Percentiles rank a stretch among this genome's conserved stretches.
These are phyloP conservation scores for Heliconius hortense DNA, from an alignment of 2,888 invertebrate genomes.

Conservation along the genomic window DNA sequence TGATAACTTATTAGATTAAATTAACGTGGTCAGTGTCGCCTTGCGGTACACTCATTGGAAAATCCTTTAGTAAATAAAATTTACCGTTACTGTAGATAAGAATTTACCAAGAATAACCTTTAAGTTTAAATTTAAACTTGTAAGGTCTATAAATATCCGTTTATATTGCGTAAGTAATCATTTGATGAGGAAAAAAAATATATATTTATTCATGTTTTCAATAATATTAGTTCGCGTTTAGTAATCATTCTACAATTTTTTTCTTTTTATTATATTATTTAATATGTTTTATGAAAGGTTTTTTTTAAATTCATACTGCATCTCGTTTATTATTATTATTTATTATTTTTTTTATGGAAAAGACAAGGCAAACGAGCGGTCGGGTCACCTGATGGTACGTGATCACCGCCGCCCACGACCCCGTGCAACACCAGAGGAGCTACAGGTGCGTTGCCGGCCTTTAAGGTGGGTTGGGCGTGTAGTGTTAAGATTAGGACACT, in stretches of 20 bases:
- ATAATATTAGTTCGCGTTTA: no score
- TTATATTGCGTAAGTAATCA: background rate
- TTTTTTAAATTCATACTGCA: background rate
- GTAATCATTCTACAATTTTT: no score
- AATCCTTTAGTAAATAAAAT: background rate
- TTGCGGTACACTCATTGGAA: conserved; percentile 5
- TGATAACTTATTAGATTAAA: background rate
- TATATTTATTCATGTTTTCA: background rate
- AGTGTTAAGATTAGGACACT: background rate
- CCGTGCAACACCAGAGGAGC: no score
- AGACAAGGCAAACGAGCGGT: no score
- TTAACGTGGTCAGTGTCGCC: conserved; percentile 13
- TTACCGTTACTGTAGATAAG: conserved; percentile 1
- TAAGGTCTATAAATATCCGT: background rate
- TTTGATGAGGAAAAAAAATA: background rate
- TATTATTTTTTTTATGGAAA: no score
- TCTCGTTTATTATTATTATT: no score
- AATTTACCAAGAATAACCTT: background rate
- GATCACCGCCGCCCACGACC: no score
- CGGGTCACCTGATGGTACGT: no score
- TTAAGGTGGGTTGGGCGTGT: no score
- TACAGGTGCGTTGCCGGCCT: no score
- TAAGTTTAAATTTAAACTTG: background rate
- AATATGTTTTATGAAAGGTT: background rate
- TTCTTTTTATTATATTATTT: no score